Base-by-base conservation (phyloP, 2,113 vertebrate genomes). In the Orycteropus afer region DNA sequence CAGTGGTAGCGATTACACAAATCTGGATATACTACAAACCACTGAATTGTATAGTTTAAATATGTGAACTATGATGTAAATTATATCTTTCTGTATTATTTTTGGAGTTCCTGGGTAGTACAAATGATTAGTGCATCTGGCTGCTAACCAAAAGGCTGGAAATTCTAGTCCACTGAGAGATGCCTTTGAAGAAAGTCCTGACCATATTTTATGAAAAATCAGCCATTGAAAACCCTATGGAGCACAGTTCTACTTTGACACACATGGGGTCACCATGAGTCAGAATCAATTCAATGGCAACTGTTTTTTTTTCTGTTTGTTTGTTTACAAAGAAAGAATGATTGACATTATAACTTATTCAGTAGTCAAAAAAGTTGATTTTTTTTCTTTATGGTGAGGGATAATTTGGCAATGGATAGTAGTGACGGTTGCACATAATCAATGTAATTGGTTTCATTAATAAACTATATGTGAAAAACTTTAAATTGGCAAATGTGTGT, bases 11-110 rank as follows among this genome's bases (percentile, higher is more conserved):
- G 51, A 45, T 45, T 63, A 34, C 20, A 89, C 14, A 84, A 59
- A 20, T 74, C 47, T 84, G 83, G 85, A 71, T 71, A 89, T 32
- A 89, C 29, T 88, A 55, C 91, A 81, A 81, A 76, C 20, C 32
- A 87, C 0, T 69, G 40, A 84, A 77, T 7, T 76, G 47, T 65
- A 74, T 4, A 76, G 25, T 82, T 87, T 14, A 91, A 63, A 69
- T 92, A 42, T 15, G 25, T 34, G 29, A 51, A 88, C 40, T 71
- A 20, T 57, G 73, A 25, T 59, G 17, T 77, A 22, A 87, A 92
- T 29, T 77, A 69, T 88, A 92, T 57, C 42, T 82, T 13, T n/a
- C 34, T 69, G 20, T 37, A n/a, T 22, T 57, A 23, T 69, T 69
- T 37, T 37, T 69, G 32, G 17, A 69, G 14, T 69, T 69, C 63